Percentiles rank a stretch among this genome's conserved stretches.
phyloP scores from a whole-genome alignment of 2,113 vertebrate species.

The Tetrao urogallus region DNA sequence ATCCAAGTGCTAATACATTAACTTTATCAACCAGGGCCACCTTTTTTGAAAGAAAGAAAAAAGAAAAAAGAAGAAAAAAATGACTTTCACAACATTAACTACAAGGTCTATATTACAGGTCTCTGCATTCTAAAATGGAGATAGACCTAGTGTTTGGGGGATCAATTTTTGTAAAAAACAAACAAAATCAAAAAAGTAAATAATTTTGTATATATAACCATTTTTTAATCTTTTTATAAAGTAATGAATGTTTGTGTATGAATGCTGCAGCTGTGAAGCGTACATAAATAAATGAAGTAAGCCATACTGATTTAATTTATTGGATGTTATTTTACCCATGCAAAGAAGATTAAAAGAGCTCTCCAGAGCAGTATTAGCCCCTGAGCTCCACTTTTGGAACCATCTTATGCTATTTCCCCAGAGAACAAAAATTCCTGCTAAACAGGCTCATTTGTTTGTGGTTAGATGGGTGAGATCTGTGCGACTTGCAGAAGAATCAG shows the following conservation, averaged over 20 bases:
- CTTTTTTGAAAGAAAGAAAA: slow-evolving; percentile 40
- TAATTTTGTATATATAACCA: slow-evolving; percentile 90
- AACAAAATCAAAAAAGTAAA: slow-evolving; percentile 78
- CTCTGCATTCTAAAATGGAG: slow-evolving; percentile 76
- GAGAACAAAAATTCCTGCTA: slow-evolving; percentile 68
- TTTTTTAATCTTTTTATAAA: slow-evolving; percentile 88
- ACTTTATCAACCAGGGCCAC: slow-evolving; percentile 77
- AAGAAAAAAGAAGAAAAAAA: background rate
- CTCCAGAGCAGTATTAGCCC: slow-evolving; percentile 74
- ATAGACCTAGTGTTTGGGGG: slow-evolving; percentile 66
- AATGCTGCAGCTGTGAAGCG: slow-evolving; percentile 85
- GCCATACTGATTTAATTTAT: slow-evolving; percentile 95
- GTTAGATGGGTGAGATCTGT: slow-evolving; percentile 55
- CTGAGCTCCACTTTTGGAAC: slow-evolving; percentile 71
- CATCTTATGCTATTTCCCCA: slow-evolving; percentile 51
- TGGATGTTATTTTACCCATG: slow-evolving; percentile 87
- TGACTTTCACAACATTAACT: slow-evolving; percentile 76
- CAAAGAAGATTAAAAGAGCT: slow-evolving; percentile 76
- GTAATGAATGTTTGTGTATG: slow-evolving; percentile 88
- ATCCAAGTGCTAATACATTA: slow-evolving; percentile 82
- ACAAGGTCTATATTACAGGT: slow-evolving; percentile 73
- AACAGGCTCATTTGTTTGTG: slow-evolving; percentile 65
- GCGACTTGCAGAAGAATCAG: slow-evolving; percentile 65
- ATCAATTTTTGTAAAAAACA: slow-evolving; percentile 73
- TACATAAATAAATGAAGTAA: slow-evolving; percentile 88